Evolutionary conservation across 2,888 invertebrate species (phyloP), one percentile per base, ranked within the genome.

Genomic region (Anagyrus pseudococci): DNA sequence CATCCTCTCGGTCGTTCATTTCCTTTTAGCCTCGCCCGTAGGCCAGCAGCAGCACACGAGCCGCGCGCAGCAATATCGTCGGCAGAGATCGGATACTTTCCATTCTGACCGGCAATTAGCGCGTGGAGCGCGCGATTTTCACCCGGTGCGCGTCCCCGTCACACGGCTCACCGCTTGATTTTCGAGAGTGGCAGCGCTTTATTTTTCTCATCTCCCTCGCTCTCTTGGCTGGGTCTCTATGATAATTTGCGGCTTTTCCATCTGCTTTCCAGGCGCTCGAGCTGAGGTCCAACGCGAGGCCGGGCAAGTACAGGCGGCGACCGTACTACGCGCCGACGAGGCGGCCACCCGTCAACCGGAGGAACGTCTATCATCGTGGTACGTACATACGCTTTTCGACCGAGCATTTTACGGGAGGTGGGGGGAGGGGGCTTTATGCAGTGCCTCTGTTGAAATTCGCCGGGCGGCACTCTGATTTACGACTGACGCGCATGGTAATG

Each of bases 301-400:
- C 73, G 0, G 70, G 64, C n/a, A 49, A 70, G 70, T 57, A 73
- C 50, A 50, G 66, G 22, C 60, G 77, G 55, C 72, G 77, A 48
- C 75, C 75, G 8, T 63, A 69, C 56, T 70, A 70, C 57, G 67
- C 76, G 17, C 70, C 72, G 6, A 55, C 69, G 0, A 58, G 70
- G 37, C 70, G 75, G 44, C 69, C 71, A 4, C 47, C 67, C 4
- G 61, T 70, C 19, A 80, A 79, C 63, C 67, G 81, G 59, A 71
- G 80, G 63, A 78, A 79, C 62, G 76, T 79, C 62, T 77, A 73
- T 47, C 66, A 75, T 66, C 26, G 13, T 49, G 80, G 80, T 80
- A 60, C 43, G 58, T 54, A 29, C 26, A n/a, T n/a, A n/a, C n/a
- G n/a, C n/a, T n/a, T n/a, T n/a, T n/a, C n/a, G n/a, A n/a, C n/a